Conservation (phyloP, 2,113 vertebrate species). For the Ochotona curzoniae region DNA sequence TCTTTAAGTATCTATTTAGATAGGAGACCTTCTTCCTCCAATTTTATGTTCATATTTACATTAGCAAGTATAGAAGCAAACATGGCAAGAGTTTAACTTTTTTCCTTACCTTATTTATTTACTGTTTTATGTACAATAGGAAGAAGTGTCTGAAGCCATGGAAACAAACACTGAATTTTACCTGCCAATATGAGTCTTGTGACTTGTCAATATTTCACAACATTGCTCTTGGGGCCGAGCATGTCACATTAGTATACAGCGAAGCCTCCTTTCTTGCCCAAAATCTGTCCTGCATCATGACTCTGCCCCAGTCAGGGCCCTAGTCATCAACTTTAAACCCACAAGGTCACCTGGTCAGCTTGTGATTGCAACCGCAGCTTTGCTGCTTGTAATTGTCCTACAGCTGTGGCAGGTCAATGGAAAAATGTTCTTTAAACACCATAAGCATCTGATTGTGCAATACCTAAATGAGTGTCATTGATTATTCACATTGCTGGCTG, state of each 20-base stretch:
- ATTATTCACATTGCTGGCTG: constrained; percentile 94
- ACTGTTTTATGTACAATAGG: constrained; percentile 35
- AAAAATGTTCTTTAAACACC: constrained; percentile 91
- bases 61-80: not conserved
- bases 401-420: constrained; percentile 90
- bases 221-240: constrained; percentile 51
- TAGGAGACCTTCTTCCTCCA: constrained; percentile 23
- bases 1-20: constrained; percentile 34
- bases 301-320: constrained; percentile 75
- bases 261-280: constrained; percentile 54
- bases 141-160: constrained; percentile 40
- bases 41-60: constrained; percentile 47
- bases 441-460: constrained; percentile 94
- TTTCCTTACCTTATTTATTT: constrained; percentile 13
- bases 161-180: constrained; percentile 70
- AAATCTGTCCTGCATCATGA: constrained; percentile 68
- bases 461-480: constrained; percentile 95
- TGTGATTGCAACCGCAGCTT: constrained; percentile 90
- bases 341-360: constrained; percentile 88
- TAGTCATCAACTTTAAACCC: constrained; percentile 84
- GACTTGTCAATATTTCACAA: constrained; percentile 73
- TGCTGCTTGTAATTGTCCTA: constrained; percentile 86
- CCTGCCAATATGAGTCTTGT: constrained; percentile 65
- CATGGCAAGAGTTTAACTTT: not conserved
- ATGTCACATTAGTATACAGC: constrained; percentile 68